These are phyloP conservation scores for Bellardia bayeri DNA, from an alignment of 2,888 invertebrate genomes.

Conservation along the genomic window DNA sequence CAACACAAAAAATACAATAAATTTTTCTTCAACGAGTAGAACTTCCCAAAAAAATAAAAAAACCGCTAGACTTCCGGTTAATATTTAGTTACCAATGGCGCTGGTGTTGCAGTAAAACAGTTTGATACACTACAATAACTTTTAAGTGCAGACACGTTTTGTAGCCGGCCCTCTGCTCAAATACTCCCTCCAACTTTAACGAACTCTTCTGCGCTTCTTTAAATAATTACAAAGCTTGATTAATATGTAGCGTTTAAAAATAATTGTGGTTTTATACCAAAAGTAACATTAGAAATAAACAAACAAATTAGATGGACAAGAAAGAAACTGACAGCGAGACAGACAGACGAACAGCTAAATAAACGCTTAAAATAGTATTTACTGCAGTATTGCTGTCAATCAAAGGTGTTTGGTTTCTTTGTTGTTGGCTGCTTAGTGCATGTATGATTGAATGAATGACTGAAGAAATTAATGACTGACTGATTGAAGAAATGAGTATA, in stretches of 20 bases:
- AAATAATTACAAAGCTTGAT: slow-evolving; percentile 22
- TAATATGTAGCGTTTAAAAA: slow-evolving; percentile 16
- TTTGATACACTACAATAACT: slow-evolving; percentile 24
- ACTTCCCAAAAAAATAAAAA: not conserved
- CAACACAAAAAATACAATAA: slow-evolving; percentile 1
- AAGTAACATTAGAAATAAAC: slow-evolving; percentile 16
- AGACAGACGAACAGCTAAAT: slow-evolving; percentile 2
- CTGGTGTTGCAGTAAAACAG: slow-evolving; percentile 1
- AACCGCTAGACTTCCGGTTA: slow-evolving; percentile 63
- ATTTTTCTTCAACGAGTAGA: not conserved
- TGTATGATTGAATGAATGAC: slow-evolving; percentile 26
- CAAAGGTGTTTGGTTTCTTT: slow-evolving; percentile 25
- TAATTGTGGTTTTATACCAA: slow-evolving; percentile 50
- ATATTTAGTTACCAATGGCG: slow-evolving; percentile 14
- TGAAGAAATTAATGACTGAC: slow-evolving; percentile 19
- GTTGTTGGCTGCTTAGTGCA: not conserved
- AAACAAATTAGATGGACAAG: slow-evolving; percentile 29
- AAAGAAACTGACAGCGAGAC: not conserved
- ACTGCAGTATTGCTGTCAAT: slow-evolving; percentile 38
- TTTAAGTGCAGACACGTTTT: slow-evolving; percentile 30
- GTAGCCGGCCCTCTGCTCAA: not conserved
- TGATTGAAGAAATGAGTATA: not conserved
- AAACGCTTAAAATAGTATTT: slow-evolving; percentile 1
- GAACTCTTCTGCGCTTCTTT: slow-evolving; percentile 8
- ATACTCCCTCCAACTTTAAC: not conserved